Base-by-base conservation (phyloP, 1,140 invertebrate genomes). In the Venustaconcha ellipsiformis region DNA sequence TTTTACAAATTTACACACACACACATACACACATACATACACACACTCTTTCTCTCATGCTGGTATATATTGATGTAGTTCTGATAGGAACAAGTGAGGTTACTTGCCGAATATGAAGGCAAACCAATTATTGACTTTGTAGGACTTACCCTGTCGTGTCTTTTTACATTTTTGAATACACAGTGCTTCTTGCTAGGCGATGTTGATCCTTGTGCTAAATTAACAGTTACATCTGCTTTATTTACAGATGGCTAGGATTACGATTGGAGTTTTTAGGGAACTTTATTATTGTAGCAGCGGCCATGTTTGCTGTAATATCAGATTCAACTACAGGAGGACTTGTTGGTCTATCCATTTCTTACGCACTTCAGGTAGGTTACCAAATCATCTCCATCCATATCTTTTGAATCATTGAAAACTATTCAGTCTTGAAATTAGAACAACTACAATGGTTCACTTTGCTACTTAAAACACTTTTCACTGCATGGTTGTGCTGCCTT, bases 221-320 rank as follows among this genome's bases (percentile, higher is more conserved):
- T 37, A 37, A 37, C 8, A 37, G 4, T 37, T 4, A 37, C 37
- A 37, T 4, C 37, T 37, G 37, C 37, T 37, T 37, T 37, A 37
- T 70, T 78, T 77, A 11, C 77, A 92, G 97, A 87, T 99, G 97
- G 97, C 90, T 99, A 23, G 95, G 96, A 1, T 92, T 99, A 4
- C 92, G 97, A 55, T 91, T 99, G 67, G 97, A 99, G 90, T 95
- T 97, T 57, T 82, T 93, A 59, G 92, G 92, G 48, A 92, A 92
- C 79, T 84, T 90, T 26, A 84, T 93, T 12, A 90, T 92, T 2
- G 85, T 92, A 48, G 90, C 88, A 74, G 88, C 92, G 8, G 88
- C 92, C 6, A 80, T 93, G 18, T 92, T 92, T 83, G 89, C 90
- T 67, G 89, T 92, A 12, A 64, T 91, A 17, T 76, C 79, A 11